A percentile compares a stretch with the other conserved stretches of the same genome.
These are phyloP conservation scores for Netelia inedita DNA, from an alignment of 2,888 invertebrate genomes.

Conservation along the genomic window DNA sequence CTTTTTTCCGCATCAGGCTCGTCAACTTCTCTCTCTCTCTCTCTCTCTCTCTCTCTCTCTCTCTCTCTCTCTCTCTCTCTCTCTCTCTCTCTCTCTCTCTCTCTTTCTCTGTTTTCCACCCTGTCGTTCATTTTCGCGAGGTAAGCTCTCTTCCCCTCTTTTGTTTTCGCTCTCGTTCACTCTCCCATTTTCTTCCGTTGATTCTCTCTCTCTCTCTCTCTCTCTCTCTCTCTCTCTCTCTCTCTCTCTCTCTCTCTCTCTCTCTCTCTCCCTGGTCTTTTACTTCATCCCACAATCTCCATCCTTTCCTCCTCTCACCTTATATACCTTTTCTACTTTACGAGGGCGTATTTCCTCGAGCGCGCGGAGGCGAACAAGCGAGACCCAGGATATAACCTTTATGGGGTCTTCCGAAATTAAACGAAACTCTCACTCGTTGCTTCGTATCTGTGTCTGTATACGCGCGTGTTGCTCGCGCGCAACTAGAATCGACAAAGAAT, in stretches of 20 bases:
- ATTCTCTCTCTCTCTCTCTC: conserved; percentile 52
- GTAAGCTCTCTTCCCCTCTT: conserved; percentile 48
- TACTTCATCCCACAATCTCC: conserved; percentile 41
- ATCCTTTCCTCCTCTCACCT: conserved; percentile 40
- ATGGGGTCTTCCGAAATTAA: conserved; percentile 76
- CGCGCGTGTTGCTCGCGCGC: conserved; percentile 12
- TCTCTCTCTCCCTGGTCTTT: conserved; percentile 48
- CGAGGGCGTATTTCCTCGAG: conserved; percentile 75
- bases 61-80: conserved; percentile 27
- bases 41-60: conserved; percentile 35
- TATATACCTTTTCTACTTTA: conserved; percentile 71
- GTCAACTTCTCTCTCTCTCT: background rate
- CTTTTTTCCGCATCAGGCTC: background rate
- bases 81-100: conserved; percentile 40
- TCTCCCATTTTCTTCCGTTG: background rate
- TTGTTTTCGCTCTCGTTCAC: conserved; percentile 14
- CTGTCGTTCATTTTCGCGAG: background rate
- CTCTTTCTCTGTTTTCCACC: conserved; percentile 5
- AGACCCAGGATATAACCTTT: conserved; percentile 73
- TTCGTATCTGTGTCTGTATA: background rate
- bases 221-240: conserved; percentile 25
- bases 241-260: conserved; percentile 13
- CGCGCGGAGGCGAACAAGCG: conserved; percentile 58
- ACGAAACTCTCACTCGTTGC: conserved; percentile 68
- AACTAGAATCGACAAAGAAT: background rate